Base-by-base conservation (phyloP, 2,888 invertebrate species). In the Orchesellides sinensis region DNA sequence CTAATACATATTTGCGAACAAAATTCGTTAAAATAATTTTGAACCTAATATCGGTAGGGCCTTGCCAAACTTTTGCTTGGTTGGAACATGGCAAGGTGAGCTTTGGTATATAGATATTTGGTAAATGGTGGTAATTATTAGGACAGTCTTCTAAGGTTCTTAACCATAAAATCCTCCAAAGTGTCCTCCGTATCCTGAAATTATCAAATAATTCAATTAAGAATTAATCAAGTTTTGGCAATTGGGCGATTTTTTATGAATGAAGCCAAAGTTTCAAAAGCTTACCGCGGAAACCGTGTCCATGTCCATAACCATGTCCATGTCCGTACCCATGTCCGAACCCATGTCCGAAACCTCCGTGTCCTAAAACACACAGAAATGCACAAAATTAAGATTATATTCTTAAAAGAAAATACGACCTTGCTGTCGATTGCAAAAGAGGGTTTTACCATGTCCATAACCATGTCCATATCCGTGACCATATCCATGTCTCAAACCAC, bases 61-160 rank as follows among this genome's bases (percentile, higher is more conserved):
- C 47, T 40, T 17, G 23, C 52, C 21, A n/a, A 59, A 14, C 23
- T 19, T 21, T n/a, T 4, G 45, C 14, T 23, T 12, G 8, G 2
- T 61, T 52, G 56, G 32, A 45, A 49, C 35, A 29, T 54, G 66
- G 54, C 49, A 66, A 56, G 54, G 32, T 49, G 77, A 29, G 61
- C 77, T 77, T 77, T 77, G 77, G 77, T 77, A 77, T 74, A 54
- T 65, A 61, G 49, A 19, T 6, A 32, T 75, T 65, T 63, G 63
- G 73, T 73, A 72, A 45, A 45, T 59, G 40, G 40, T 56, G 25
- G 40, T 40, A n/a, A n/a, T n/a, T n/a, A n/a, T n/a, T n/a, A n/a
- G n/a, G n/a, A n/a, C n/a, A n/a, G n/a, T n/a, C n/a, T n/a, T n/a
- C n/a, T n/a, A n/a, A n/a, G n/a, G n/a, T n/a, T n/a, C n/a, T n/a